These are phyloP conservation scores for Apis florea DNA, from an alignment of 1,140 invertebrate genomes.

Conservation along the genomic window DNA sequence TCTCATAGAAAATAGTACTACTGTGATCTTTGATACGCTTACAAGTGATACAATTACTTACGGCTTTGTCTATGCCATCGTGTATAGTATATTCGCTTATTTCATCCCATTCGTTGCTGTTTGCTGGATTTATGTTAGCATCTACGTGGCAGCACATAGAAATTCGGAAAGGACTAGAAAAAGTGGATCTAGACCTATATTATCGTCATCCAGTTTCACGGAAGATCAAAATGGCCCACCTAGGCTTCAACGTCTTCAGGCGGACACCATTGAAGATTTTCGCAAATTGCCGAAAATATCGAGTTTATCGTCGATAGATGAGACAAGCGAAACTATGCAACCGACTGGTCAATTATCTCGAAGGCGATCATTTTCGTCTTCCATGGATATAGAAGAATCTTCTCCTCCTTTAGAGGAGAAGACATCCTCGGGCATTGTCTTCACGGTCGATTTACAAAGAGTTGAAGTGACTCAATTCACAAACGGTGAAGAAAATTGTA, in stretches of 20 bases:
- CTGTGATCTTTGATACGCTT: slow-evolving; percentile 22
- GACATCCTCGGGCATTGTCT: slow-evolving; percentile 64
- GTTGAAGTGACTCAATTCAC: slow-evolving; percentile 36
- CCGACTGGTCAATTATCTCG: slow-evolving; percentile 64
- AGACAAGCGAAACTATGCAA: slow-evolving; percentile 76
- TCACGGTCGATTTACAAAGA: slow-evolving; percentile 71
- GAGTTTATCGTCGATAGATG: slow-evolving; percentile 77
- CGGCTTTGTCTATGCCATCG: slow-evolving; percentile 76
- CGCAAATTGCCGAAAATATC: slow-evolving; percentile 75
- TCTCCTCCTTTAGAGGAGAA: slow-evolving; percentile 23
- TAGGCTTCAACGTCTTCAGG: slow-evolving; percentile 49
- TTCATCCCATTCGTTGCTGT: slow-evolving; percentile 85
- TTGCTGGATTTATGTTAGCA: slow-evolving; percentile 86
- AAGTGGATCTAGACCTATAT: slow-evolving; percentile 82
- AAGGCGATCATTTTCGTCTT: slow-evolving; percentile 47
- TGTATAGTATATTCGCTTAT: slow-evolving; percentile 83
- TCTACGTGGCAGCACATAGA: slow-evolving; percentile 86
- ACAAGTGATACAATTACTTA: slow-evolving; percentile 58
- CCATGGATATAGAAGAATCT: slow-evolving; percentile 16
- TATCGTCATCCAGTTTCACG: slow-evolving; percentile 74
- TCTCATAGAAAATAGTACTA: slow-evolving; percentile 51
- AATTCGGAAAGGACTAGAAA: slow-evolving; percentile 86
- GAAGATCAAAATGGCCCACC: slow-evolving; percentile 70
- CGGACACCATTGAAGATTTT: slow-evolving; percentile 69
- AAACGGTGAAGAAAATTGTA: slow-evolving; percentile 30